A percentile compares a stretch with the other conserved stretches of the same genome.
Evolutionary conservation across 2,888 invertebrate species (phyloP).

Genomic region (Drosophila algonquin): DNA sequence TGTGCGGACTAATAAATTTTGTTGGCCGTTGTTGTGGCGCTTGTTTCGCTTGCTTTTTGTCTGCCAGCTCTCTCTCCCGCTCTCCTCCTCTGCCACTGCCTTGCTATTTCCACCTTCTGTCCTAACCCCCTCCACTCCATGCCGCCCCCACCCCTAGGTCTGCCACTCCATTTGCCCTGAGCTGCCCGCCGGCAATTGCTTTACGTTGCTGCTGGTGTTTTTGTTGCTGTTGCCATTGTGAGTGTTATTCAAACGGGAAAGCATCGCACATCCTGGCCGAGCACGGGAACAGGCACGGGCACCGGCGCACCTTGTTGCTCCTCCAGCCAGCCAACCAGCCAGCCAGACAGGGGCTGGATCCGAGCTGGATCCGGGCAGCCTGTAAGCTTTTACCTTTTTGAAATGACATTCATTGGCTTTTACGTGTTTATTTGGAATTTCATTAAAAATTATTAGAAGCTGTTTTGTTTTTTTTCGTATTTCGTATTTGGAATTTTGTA

Average conservation of each 20-base stretch:
- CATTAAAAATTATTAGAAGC: conserved; percentile 80
- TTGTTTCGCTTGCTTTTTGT: conserved; percentile 58
- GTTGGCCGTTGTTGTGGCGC: conserved; percentile 75
- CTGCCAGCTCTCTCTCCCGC: conserved; percentile 33
- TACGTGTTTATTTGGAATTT: conserved; percentile 81
- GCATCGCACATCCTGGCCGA: conserved; percentile 54
- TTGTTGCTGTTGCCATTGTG: conserved; percentile 17
- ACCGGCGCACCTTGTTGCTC: conserved; percentile 67
- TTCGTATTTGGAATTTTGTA: conserved; percentile 52
- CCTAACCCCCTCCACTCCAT: conserved; percentile 2
- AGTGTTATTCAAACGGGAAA: conserved; percentile 69
- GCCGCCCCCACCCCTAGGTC: conserved; percentile 34
- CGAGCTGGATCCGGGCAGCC: conserved; percentile 21
- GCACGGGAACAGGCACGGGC: conserved; percentile 28
- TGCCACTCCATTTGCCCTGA: conserved; percentile 75
- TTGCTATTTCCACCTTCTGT: conserved; percentile 1
- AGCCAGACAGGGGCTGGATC: conserved; percentile 13
- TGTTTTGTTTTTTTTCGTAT: conserved; percentile 63
- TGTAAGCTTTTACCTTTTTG: conserved; percentile 79
- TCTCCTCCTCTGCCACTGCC: conserved; percentile 20
- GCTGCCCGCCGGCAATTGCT: conserved; percentile 75
- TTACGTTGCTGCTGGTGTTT: conserved; percentile 46
- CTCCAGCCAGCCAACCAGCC: conserved; percentile 27
- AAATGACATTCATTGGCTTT: conserved; percentile 78
- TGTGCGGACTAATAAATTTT: conserved; percentile 78